phyloP scores from a whole-genome alignment of 1,140 invertebrate genomes.

The Drosophila ohnishii region DNA sequence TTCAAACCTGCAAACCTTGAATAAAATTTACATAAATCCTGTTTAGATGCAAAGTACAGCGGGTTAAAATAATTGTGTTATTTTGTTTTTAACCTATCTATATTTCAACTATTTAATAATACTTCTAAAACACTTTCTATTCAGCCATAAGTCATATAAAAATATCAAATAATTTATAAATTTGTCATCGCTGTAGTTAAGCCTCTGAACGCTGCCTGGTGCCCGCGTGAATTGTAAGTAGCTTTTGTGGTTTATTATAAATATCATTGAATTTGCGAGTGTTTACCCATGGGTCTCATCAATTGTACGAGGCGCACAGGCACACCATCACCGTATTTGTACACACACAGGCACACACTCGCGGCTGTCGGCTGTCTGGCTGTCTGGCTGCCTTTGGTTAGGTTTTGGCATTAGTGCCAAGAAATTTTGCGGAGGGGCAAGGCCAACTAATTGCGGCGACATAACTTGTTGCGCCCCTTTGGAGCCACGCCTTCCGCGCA shows the following conservation, averaged over 20 bases:
- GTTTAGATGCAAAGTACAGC: neutral
- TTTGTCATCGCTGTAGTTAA: neutral
- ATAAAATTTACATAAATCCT: too few relatives aligned
- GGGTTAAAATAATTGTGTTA: neutral
- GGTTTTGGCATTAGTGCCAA: conserved; percentile 78
- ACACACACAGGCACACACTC: conserved; percentile 25
- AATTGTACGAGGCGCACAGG: conserved; percentile 61
- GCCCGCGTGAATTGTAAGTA: conserved; percentile 16
- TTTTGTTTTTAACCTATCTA: neutral
- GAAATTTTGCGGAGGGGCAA: conserved; percentile 69
- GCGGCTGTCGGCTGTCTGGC: conserved; percentile 40
- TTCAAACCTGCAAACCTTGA: too few relatives aligned
- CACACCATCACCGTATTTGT: neutral
- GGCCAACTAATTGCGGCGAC: conserved; percentile 77
- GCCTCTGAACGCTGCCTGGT: conserved; percentile 3
- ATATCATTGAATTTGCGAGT: conserved; percentile 59
- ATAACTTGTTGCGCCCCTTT: conserved; percentile 73
- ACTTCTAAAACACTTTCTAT: too few relatives aligned
- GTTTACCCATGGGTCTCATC: conserved; percentile 43
- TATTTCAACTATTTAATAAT: neutral
- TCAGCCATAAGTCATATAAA: neutral
- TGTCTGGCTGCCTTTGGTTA: conserved; percentile 70
- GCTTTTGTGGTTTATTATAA: conserved; percentile 48
- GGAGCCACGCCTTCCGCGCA: conserved; percentile 29
- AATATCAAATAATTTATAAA: neutral